These are phyloP conservation scores for Heliconius melpomene DNA, from an alignment of 1,140 invertebrate species.

Conservation along the genomic window DNA sequence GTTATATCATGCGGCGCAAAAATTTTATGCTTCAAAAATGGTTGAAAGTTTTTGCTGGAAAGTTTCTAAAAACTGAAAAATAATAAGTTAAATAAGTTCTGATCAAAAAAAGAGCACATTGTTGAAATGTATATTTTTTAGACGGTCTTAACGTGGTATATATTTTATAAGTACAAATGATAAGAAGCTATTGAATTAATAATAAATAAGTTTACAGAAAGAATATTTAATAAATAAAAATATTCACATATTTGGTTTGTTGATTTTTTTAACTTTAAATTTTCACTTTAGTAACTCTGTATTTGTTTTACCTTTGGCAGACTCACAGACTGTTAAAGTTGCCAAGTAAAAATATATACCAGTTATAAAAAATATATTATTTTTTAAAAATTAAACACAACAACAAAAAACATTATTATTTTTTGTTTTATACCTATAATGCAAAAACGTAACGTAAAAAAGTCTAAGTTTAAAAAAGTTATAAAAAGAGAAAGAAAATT, in stretches of 20 bases:
- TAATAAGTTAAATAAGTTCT: not conserved
- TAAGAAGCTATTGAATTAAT: no score
- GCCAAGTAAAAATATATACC: not conserved
- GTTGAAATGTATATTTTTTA: not conserved
- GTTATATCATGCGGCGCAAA: conserved; percentile 26
- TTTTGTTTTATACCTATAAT: not conserved
- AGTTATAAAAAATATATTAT: not conserved
- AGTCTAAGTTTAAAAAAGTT: no score
- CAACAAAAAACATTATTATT: no score
- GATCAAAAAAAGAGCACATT: not conserved
- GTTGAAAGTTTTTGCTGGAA: not conserved
- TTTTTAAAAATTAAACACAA: not conserved
- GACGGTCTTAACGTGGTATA: not conserved
- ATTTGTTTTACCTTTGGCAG: not conserved
- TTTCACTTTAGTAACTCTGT: not conserved
- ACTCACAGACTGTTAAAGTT: not conserved
- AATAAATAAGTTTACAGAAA: no score
- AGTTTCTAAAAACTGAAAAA: not conserved
- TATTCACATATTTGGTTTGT: not conserved
- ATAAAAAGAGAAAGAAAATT: no score
- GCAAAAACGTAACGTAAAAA: no score
- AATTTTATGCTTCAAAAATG: not conserved
- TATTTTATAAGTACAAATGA: not conserved
- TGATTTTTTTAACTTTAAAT: not conserved
- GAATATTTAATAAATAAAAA: not conserved